Evolutionary conservation across 53 echinoderm and acorn worm species (phyloP).

Genomic region (Pentamera pediparva): DNA sequence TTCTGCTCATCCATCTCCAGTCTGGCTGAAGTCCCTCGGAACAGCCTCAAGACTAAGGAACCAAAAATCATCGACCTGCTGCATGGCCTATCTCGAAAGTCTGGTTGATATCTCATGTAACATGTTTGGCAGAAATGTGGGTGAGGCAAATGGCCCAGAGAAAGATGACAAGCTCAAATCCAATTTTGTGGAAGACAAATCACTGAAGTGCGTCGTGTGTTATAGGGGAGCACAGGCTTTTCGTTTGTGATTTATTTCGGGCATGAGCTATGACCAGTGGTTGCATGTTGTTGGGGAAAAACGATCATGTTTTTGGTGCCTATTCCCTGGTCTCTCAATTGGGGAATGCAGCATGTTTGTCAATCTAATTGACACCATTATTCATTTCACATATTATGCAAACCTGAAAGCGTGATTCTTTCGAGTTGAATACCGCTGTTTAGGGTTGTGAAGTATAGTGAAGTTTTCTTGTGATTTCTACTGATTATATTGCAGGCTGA

Average conservation of each 20-base stretch:
- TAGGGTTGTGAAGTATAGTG: constrained; percentile 34
- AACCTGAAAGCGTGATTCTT: neutral
- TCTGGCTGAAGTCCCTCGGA: constrained; percentile 14
- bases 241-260: constrained; percentile 6
- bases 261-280: constrained; percentile 23
- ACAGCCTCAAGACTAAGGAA: neutral
- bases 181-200: constrained; percentile 9
- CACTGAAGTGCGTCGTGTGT: constrained; percentile 32
- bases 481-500: constrained; percentile 27
- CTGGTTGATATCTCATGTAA: constrained; percentile 5
- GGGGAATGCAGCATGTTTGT: neutral
- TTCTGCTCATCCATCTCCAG: constrained; percentile 29
- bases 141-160: no score
- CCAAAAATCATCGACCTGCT: constrained; percentile 22
- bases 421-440: constrained; percentile 33
- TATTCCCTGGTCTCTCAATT: constrained; percentile 22
- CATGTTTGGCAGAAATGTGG: constrained; percentile 15
- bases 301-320: constrained; percentile 34
- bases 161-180: constrained; percentile 2
- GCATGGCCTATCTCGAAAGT: constrained; percentile 19
- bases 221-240: constrained; percentile 6
- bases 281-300: constrained; percentile 23
- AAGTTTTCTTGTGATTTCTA: constrained; percentile 43
- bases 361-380: constrained; percentile 27
- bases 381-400: constrained; percentile 10